phyloP scores from a whole-genome alignment of 2,888 invertebrate species.

The Amiota minor region DNA sequence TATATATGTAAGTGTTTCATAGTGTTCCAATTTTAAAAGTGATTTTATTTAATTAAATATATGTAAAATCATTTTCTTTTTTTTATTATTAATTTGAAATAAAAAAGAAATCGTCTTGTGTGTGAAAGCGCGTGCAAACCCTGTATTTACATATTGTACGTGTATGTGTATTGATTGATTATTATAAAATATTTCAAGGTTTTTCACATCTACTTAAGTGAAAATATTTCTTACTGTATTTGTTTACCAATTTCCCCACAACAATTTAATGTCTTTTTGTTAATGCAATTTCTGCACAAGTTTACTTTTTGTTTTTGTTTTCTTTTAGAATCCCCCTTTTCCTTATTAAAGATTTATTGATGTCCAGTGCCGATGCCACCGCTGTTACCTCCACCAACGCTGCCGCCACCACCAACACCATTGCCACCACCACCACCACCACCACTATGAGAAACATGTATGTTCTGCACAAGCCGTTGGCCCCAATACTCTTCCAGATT shows the following conservation, averaged over 20 bases:
- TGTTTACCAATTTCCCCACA: no score
- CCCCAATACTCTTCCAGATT: conserved; percentile 86
- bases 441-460: conserved; percentile 68
- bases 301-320: not conserved
- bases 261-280: not conserved
- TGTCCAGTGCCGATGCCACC: conserved; percentile 28
- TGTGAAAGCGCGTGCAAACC: not conserved
- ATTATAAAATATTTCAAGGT: no score
- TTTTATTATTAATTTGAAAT: not conserved
- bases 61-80: no score
- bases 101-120: not conserved
- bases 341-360: conserved; percentile 44
- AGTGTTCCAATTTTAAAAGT: not conserved
- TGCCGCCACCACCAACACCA: conserved; percentile 38
- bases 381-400: no score
- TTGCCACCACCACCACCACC: conserved; percentile 33
- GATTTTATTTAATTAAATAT: not conserved
- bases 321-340: not conserved
- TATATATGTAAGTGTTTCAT: no score
- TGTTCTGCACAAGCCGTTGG: conserved; percentile 80
- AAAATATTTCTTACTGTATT: no score
- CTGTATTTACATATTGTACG: not conserved
- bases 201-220: no score
- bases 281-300: not conserved
- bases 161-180: no score